phyloP scores from a whole-genome alignment of 2,797 vertebrate genomes.

The Sylvilagus floridanus region DNA sequence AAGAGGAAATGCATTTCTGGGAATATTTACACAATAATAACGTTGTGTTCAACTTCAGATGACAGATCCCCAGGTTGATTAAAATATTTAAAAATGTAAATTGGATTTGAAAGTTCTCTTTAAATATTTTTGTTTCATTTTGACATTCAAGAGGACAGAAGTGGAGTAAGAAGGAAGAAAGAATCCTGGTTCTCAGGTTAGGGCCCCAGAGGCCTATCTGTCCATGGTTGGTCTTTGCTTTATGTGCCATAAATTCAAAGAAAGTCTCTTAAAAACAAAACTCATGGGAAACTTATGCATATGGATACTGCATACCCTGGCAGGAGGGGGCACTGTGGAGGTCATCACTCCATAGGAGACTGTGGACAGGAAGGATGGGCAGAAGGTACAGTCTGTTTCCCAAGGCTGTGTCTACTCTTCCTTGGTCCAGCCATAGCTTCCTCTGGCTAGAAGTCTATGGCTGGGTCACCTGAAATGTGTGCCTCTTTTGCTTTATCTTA shows the following conservation, averaged over 20 bases:
- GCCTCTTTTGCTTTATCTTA: neutral
- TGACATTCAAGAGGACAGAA: neutral
- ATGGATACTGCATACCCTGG: neutral
- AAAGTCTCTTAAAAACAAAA: neutral
- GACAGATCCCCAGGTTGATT: neutral
- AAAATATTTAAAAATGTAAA: constrained; percentile 33
- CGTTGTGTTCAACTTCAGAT: neutral
- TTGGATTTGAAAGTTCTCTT: constrained; percentile 37
- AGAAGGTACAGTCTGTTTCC: neutral
- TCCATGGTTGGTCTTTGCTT: neutral
- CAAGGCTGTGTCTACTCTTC: neutral
- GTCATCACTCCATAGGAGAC: neutral
- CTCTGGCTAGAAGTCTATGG: neutral
- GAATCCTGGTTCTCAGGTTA: neutral
- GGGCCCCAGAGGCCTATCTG: neutral
- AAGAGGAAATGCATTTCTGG: neutral
- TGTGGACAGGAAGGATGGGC: neutral
- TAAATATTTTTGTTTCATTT: neutral
- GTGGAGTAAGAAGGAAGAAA: neutral
- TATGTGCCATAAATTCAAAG: neutral
- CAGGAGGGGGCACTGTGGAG: neutral
- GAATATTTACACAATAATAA: constrained; percentile 13
- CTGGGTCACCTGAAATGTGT: neutral
- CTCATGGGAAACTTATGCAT: neutral
- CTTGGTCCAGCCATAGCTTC: neutral